Conservation (phyloP, 2,113 vertebrate species). For the Mesocricetus auratus region DNA sequence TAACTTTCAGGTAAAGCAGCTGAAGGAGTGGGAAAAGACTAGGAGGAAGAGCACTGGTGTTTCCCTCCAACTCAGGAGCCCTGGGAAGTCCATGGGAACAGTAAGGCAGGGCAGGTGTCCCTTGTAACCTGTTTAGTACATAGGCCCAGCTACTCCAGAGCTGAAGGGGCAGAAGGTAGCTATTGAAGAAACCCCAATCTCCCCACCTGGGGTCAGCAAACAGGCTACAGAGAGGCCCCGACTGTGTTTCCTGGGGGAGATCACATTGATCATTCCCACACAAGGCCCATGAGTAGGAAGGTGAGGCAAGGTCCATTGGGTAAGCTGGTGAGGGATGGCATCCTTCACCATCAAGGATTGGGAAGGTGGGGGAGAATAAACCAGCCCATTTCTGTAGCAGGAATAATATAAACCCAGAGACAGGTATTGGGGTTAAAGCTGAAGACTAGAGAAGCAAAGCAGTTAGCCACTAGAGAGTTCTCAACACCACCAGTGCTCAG, state of each 20-base stretch:
- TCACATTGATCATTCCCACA: constrained; percentile 68
- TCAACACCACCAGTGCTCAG: too few relatives aligned
- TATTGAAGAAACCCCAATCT: neutral
- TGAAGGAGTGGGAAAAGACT: constrained; percentile 67
- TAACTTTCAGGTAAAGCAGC: constrained; percentile 80
- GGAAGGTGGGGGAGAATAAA: constrained; percentile 22
- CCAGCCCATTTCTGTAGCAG: neutral
- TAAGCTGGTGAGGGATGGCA: constrained; percentile 74
- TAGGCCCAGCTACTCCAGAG: constrained; percentile 67
- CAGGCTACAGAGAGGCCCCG: constrained; percentile 59
- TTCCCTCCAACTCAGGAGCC: constrained; percentile 71
- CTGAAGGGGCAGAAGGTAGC: constrained; percentile 27
- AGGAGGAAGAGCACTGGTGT: constrained; percentile 47
- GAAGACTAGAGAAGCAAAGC: too few relatives aligned
- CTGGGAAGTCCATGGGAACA: constrained; percentile 30
- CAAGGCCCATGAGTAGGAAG: constrained; percentile 64
- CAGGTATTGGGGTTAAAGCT: too few relatives aligned
- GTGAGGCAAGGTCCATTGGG: constrained; percentile 65
- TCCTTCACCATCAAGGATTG: constrained; percentile 66
- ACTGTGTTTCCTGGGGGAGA: constrained; percentile 56
- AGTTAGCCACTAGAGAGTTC: too few relatives aligned
- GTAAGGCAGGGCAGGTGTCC: constrained; percentile 49
- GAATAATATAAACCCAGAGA: too few relatives aligned
- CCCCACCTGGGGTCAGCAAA: constrained; percentile 44
- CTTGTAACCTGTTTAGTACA: constrained; percentile 60